Percentiles rank a stretch among this genome's conserved stretches.
Evolutionary conservation across 2,797 vertebrate species (phyloP).

Genomic region (Rhynchotus rufescens): DNA sequence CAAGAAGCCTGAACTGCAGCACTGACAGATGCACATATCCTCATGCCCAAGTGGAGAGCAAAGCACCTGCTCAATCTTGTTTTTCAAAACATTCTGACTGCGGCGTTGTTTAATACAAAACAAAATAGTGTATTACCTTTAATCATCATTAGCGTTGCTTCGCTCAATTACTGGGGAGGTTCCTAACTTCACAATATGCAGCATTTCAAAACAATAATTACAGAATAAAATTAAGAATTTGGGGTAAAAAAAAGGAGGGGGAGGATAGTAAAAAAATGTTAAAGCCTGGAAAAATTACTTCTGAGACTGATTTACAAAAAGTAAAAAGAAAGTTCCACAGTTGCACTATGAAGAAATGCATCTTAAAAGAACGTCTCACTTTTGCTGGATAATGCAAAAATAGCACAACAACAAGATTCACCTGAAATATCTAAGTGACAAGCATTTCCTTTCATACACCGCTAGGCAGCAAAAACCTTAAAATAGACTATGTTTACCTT

Average conservation of each 20-base stretch:
- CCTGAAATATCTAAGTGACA: neutral
- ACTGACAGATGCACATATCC: neutral
- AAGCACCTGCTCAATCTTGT: neutral
- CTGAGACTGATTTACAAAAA: neutral
- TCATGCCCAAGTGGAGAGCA: neutral
- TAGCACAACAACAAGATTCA: neutral
- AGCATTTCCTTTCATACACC: neutral
- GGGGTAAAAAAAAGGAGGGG: neutral
- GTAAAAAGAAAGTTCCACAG: conserved; percentile 62
- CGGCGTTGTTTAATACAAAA: neutral
- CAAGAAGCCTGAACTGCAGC: neutral
- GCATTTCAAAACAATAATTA: neutral
- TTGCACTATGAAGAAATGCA: conserved; percentile 56
- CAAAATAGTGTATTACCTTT: neutral
- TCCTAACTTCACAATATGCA: neutral
- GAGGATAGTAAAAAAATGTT: neutral
- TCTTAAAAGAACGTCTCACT: conserved; percentile 53
- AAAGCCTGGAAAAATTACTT: neutral
- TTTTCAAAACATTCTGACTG: neutral
- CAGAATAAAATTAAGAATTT: neutral
- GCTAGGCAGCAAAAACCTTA: neutral
- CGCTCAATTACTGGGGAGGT: neutral
- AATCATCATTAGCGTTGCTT: neutral
- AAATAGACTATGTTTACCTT: neutral
- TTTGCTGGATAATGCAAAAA: conserved; percentile 70